Conservation (phyloP, 2,797 vertebrate species). For the Amblyopsis hoosieri region DNA sequence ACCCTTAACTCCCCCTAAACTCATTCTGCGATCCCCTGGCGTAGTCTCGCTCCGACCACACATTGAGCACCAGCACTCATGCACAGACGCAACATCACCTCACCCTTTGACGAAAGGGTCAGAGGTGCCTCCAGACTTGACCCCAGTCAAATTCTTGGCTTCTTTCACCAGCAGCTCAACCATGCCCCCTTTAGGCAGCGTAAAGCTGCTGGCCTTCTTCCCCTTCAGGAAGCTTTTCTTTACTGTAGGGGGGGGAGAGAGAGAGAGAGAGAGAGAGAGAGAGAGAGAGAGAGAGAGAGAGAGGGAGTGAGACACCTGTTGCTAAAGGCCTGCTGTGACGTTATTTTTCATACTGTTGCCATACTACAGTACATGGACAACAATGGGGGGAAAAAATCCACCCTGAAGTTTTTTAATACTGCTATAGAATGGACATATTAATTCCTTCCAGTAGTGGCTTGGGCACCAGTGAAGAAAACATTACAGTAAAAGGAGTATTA, state of each 20-base stretch:
- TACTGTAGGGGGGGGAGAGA: constrained; percentile 67
- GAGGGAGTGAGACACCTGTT: background rate
- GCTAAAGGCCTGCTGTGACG: too few species aligned
- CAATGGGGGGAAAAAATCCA: too few species aligned
- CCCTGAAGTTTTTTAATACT: too few species aligned
- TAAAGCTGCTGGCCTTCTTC: constrained; percentile 84
- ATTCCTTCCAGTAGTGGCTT: too few species aligned
- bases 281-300: background rate
- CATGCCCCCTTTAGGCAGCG: constrained; percentile 86
- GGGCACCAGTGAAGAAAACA: too few species aligned
- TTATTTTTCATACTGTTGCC: too few species aligned
- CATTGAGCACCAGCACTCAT: background rate
- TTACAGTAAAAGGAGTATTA: too few species aligned
- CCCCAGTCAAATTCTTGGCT: constrained; percentile 94
- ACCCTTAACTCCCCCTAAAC: too few species aligned
- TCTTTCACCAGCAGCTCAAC: constrained; percentile 94
- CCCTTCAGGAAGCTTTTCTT: constrained; percentile 88
- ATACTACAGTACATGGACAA: too few species aligned
- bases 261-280: background rate
- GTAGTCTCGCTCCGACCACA: too few species aligned
- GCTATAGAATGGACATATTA: too few species aligned
- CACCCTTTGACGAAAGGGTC: constrained; percentile 99
- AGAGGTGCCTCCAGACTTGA: constrained; percentile 93
- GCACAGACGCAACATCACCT: constrained; percentile 18
- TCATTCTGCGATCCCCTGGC: too few species aligned